Evolutionary conservation across 2,888 invertebrate species (phyloP).

Genomic region (Salticus scenicus): DNA sequence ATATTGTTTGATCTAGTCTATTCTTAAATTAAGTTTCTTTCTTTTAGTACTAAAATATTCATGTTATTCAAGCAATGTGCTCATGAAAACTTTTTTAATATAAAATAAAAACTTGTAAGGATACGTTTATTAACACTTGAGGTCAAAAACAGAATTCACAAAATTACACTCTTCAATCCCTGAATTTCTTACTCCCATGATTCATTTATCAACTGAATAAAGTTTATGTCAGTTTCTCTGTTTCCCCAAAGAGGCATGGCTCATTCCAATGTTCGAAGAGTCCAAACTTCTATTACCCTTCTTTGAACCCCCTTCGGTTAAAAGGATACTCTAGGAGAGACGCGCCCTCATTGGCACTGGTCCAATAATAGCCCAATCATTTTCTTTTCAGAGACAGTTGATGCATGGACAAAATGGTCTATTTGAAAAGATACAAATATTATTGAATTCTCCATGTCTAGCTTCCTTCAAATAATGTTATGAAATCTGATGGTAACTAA

Average conservation of each 20-base stretch:
- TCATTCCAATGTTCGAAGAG: not conserved
- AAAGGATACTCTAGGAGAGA: not conserved
- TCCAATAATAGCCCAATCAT: conserved; percentile 42
- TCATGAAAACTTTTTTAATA: too few species aligned
- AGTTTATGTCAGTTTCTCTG: not conserved
- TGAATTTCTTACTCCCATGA: not conserved
- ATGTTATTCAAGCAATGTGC: too few species aligned
- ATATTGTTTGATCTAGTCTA: too few species aligned
- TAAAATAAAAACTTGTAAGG: too few species aligned
- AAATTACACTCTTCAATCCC: not conserved
- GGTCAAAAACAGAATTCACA: too few species aligned
- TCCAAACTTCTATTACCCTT: not conserved
- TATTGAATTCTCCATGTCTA: too few species aligned
- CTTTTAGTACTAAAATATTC: too few species aligned
- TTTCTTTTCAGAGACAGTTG: not conserved
- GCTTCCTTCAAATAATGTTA: too few species aligned
- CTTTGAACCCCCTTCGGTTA: not conserved
- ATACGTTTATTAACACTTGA: too few species aligned
- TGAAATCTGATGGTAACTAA: too few species aligned
- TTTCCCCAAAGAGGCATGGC: not conserved
- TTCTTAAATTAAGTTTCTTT: too few species aligned
- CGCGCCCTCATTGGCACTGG: conserved; percentile 46
- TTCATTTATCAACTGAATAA: not conserved
- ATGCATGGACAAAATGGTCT: not conserved
- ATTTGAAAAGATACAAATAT: too few species aligned